phyloP scores from a whole-genome alignment of 2,113 vertebrate genomes.

The Corythaeola cristata region DNA sequence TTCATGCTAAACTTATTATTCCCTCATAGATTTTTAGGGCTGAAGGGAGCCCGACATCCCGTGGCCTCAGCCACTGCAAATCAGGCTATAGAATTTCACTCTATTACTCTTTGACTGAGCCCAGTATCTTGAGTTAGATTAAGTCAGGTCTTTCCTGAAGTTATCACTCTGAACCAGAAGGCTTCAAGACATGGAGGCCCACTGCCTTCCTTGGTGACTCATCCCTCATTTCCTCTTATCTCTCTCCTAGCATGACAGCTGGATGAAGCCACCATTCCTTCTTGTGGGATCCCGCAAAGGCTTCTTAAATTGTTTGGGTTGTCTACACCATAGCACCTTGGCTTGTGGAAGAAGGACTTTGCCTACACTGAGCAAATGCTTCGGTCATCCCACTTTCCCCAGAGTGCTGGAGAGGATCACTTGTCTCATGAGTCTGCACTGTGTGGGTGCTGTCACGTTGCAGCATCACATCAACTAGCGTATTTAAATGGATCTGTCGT shows the following conservation, averaged over 20 bases:
- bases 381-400: not conserved
- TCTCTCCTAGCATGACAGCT: not conserved
- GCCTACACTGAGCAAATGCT: not conserved
- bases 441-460: not conserved
- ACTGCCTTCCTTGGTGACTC: not conserved
- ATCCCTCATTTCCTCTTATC: not conserved
- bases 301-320: not conserved
- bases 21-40: not conserved
- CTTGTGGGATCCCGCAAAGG: not conserved
- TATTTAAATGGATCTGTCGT: not conserved
- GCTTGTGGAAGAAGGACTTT: not conserved
- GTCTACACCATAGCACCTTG: not conserved
- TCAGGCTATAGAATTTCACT: not conserved
- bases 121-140: not conserved
- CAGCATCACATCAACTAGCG: not conserved
- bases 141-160: not conserved
- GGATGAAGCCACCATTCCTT: not conserved
- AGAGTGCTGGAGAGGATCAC: not conserved
- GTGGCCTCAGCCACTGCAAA: not conserved
- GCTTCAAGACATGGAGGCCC: not conserved
- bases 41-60: not conserved
- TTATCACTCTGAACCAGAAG: not conserved
- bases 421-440: fast-evolving
- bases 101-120: not conserved
- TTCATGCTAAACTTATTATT: not conserved